Evolutionary conservation across 92 coral and sea anemone genomes (phyloP).

Genomic region (Zoanthus sociatus): DNA sequence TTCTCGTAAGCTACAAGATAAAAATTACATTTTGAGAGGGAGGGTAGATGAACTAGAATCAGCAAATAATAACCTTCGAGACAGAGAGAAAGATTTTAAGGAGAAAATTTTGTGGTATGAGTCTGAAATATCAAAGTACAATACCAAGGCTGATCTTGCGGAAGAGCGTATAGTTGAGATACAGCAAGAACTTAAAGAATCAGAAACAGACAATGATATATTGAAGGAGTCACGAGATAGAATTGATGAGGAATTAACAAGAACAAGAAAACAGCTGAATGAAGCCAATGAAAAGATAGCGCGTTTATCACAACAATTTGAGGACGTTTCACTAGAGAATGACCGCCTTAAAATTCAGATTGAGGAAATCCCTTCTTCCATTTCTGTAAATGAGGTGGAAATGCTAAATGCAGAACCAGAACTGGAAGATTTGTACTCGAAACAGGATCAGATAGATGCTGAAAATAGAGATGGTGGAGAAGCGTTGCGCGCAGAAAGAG

Average conservation of each 20-base stretch:
- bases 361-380: slow-evolving; percentile 69
- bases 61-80: slow-evolving; percentile 64
- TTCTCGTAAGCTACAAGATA: slow-evolving; percentile 75
- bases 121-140: slow-evolving; percentile 73
- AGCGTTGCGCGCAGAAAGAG: slow-evolving; percentile 80
- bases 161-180: slow-evolving; percentile 82
- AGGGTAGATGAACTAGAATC: slow-evolving; percentile 69
- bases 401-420: slow-evolving; percentile 80
- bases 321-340: slow-evolving; percentile 74
- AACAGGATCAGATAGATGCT: slow-evolving; percentile 82
- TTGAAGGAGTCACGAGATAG: slow-evolving; percentile 78
- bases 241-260: slow-evolving; percentile 67
- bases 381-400: slow-evolving; percentile 75
- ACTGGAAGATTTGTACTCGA: slow-evolving; percentile 82
- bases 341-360: slow-evolving; percentile 82
- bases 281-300: slow-evolving; percentile 58
- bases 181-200: slow-evolving; percentile 76
- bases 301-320: slow-evolving; percentile 73
- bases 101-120: slow-evolving; percentile 64
- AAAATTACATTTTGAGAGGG: slow-evolving; percentile 66
- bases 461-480: slow-evolving; percentile 69
- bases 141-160: slow-evolving; percentile 79
- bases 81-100: slow-evolving; percentile 72
- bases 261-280: slow-evolving; percentile 59
- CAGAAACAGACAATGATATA: slow-evolving; percentile 69